Evolutionary conservation across 2,113 vertebrate species (phyloP).

Genomic region (Polypterus senegalus): DNA sequence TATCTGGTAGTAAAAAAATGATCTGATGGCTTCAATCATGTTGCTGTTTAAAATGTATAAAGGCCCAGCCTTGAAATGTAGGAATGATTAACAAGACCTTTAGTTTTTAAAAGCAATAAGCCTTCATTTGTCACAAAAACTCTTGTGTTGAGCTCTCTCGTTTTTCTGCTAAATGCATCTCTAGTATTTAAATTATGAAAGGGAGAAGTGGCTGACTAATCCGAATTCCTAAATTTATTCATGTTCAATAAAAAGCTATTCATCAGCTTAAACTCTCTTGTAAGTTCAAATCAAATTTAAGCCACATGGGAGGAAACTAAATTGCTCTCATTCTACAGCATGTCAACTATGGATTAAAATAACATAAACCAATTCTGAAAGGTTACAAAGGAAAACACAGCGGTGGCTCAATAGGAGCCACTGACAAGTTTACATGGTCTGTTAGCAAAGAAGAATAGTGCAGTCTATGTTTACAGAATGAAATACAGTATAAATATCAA

Average conservation of each 20-base stretch:
- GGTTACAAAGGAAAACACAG: conserved; percentile 5
- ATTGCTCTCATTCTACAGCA: conserved; percentile 44
- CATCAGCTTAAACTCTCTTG: conserved; percentile 71
- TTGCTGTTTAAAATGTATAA: too few species aligned
- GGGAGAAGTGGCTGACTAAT: conserved; percentile 74
- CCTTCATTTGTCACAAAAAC: conserved; percentile 6
- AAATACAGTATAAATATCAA: too few species aligned
- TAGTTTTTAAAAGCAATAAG: too few species aligned
- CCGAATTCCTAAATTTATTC: conserved; percentile 76
- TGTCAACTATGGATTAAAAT: conserved; percentile 41
- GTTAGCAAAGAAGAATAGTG: too few species aligned
- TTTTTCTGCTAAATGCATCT: conserved; percentile 50
- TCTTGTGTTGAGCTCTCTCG: conserved; percentile 31
- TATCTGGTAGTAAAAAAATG: too few species aligned
- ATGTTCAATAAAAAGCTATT: conserved; percentile 80
- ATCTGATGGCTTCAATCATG: too few species aligned
- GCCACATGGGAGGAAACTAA: conserved; percentile 69
- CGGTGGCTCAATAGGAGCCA: not conserved
- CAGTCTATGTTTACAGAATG: too few species aligned
- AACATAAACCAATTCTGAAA: conserved; percentile 18
- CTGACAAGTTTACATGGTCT: too few species aligned
- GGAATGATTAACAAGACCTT: too few species aligned
- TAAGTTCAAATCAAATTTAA: conserved; percentile 77
- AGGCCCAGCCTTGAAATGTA: too few species aligned
- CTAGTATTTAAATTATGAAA: conserved; percentile 55